Percentiles rank a stretch among this genome's conserved stretches.
Evolutionary conservation across 2,113 vertebrate genomes (phyloP).

Genomic region (Crotophaga sulcirostris): DNA sequence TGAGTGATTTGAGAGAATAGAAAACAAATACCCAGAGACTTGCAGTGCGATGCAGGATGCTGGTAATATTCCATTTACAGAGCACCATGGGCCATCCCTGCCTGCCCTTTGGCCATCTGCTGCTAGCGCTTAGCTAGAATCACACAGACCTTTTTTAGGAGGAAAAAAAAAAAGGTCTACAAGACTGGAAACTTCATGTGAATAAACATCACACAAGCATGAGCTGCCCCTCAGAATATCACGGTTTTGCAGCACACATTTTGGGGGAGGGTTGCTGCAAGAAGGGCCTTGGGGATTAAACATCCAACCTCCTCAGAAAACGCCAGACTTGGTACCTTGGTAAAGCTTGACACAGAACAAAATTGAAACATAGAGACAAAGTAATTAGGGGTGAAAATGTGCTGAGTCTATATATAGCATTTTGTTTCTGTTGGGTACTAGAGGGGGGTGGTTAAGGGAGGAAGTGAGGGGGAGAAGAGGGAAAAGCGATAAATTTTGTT

Average conservation of each 20-base stretch:
- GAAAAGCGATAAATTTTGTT: slow-evolving; percentile 25
- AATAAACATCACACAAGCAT: background rate
- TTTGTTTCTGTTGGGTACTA: slow-evolving; percentile 12
- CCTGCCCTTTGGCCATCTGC: slow-evolving; percentile 53
- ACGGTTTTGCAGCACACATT: background rate
- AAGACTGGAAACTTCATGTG: background rate
- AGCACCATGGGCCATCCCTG: slow-evolving; percentile 16
- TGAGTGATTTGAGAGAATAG: background rate
- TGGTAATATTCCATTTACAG: slow-evolving; percentile 47
- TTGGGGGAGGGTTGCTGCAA: background rate
- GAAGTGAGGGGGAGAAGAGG: slow-evolving; percentile 17
- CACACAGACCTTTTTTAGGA: background rate
- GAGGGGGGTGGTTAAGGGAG: background rate
- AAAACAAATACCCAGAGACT: slow-evolving; percentile 12
- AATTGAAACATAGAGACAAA: background rate
- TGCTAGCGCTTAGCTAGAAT: background rate
- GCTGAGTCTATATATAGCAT: slow-evolving; percentile 34
- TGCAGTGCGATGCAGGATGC: background rate
- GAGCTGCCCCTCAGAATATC: background rate
- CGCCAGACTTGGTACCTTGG: background rate
- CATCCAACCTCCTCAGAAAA: background rate
- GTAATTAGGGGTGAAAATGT: background rate
- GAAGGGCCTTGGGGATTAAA: background rate
- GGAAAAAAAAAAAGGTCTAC: background rate
- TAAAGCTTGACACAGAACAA: background rate